phyloP scores from a whole-genome alignment of 35 echinoderm and acorn worm genomes.

The Acanthaster planci region DNA sequence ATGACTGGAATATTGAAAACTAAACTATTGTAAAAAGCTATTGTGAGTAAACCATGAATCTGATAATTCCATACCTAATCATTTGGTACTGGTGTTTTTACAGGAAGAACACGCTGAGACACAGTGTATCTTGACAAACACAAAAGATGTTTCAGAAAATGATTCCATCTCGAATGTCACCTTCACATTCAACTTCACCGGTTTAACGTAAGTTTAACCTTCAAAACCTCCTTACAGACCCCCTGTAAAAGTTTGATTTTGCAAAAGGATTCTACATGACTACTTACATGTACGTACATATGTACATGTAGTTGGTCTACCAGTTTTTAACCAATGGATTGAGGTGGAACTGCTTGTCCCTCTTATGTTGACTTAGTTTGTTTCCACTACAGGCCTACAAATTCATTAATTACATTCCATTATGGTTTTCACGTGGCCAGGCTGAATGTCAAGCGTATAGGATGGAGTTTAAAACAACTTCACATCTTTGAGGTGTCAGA shows the following conservation, averaged over 20 bases:
- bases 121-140: constrained; percentile 40
- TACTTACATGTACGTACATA: no score
- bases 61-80: not conserved
- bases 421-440: not conserved
- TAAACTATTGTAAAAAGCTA: not conserved
- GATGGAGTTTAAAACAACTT: not conserved
- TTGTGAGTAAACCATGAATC: not conserved
- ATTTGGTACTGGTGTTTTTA: not conserved
- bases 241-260: no score
- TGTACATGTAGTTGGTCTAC: no score
- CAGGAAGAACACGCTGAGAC: constrained; percentile 49
- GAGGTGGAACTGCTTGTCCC: no score
- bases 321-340: no score
- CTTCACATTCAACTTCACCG: constrained; percentile 57
- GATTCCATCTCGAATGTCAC: constrained; percentile 52
- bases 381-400: no score
- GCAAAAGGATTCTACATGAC: no score
- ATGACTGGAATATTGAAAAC: not conserved
- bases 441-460: not conserved
- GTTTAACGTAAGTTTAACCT: constrained; percentile 27
- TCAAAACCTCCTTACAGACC: no score
- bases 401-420: not conserved
- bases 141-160: constrained; percentile 20
- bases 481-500: not conserved
- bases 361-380: no score